Evolutionary conservation across 2,888 invertebrate species (phyloP), one percentile per base, ranked within the genome.

Genomic region (Scaptomyza caliginosa): DNA sequence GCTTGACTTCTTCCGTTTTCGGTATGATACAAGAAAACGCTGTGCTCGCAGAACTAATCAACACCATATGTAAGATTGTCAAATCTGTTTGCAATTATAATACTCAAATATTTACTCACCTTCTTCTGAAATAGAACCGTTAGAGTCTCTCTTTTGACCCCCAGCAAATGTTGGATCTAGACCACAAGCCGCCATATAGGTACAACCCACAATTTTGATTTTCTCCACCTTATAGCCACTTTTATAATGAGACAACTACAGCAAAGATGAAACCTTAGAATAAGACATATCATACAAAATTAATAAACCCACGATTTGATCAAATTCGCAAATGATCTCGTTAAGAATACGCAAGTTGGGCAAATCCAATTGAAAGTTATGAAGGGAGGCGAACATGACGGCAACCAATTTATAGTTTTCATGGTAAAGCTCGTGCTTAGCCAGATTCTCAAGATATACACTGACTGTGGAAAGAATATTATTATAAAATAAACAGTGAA

Each of bases 151-250:
- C 10, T 2, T n/a, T 0, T 16, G 0, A 2, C 13, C 11, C 0
- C 84, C 88, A 54, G 94, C 93, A 65, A 94, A 92, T 26, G 93
- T 94, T 0, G 96, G 94, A 78, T 96, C 95, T 45, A 99, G 92
- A 0, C 99, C 99, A 88, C 97, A 96, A 0, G 98, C 98, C 1
- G 98, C 98, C 98, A 99, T 98, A 88, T 98, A 99, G 0, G 98
- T 98, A 93, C 96, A 97, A 56, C 97, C 97, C 19, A 98, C 97
- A 52, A 98, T 95, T 92, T 99, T 99, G 23, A 99, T 99, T 92
- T 99, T 99, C 90, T 99, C 99, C 3, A 99, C 95, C 83, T 94
- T 93, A 49, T 93, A 92, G 49, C 94, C 92, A 0, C 92, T 87
- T 4, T 70, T 87, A 30, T 93, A 93, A 2, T 92, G 91, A 19